Evolutionary conservation across 2,113 vertebrate genomes (phyloP).

Genomic region (Tetrao urogallus): DNA sequence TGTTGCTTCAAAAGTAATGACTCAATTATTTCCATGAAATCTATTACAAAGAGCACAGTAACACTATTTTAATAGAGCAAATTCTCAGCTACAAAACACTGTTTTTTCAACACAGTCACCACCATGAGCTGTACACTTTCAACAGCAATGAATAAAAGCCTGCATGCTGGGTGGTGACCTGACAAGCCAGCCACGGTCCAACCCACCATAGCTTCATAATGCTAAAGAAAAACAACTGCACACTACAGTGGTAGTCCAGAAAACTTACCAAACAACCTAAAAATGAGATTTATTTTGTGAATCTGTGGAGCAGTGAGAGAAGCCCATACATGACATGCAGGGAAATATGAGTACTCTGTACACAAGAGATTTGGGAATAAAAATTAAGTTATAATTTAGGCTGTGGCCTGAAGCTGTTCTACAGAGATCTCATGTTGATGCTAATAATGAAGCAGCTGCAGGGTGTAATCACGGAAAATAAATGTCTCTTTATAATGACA

Average conservation of each 20-base stretch:
- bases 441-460: background rate
- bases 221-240: background rate
- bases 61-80: too few relatives aligned
- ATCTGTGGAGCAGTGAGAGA: background rate
- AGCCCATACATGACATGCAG: background rate
- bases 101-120: too few relatives aligned
- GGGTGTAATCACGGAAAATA: background rate
- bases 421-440: background rate
- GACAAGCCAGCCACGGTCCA: background rate
- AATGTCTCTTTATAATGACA: background rate
- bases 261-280: background rate
- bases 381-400: background rate
- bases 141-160: too few relatives aligned
- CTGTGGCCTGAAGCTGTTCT: background rate
- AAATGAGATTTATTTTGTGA: background rate
- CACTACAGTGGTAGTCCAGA: background rate
- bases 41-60: too few relatives aligned
- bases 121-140: too few relatives aligned
- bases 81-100: too few relatives aligned
- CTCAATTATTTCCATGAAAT: too few relatives aligned
- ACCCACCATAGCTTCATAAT: background rate
- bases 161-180: background rate
- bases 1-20: too few relatives aligned
- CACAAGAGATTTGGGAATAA: background rate
- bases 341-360: background rate